Percentiles rank a stretch among this genome's conserved stretches.
Conservation (phyloP, 2,888 invertebrate species). For the Agonopterix heracliana region DNA sequence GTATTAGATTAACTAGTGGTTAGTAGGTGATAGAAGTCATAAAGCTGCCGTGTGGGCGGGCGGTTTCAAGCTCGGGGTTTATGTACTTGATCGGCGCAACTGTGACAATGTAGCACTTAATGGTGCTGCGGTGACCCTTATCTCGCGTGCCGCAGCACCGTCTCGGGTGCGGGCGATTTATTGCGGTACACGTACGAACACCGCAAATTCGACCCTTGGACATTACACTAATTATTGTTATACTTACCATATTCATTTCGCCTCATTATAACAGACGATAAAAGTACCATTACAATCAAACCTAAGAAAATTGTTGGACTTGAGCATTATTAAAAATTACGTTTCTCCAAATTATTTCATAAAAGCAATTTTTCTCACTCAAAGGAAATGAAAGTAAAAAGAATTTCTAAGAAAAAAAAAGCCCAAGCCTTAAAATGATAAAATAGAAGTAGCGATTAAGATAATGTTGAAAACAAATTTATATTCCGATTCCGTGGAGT, state of each 20-base stretch:
- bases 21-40: slow-evolving; percentile 38
- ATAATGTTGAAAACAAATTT: slow-evolving; percentile 65
- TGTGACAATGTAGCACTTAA: slow-evolving; percentile 56
- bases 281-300: too few relatives aligned
- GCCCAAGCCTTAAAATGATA: slow-evolving; percentile 41
- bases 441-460: slow-evolving; percentile 57
- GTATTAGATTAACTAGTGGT: slow-evolving; percentile 23
- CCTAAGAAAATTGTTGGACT: too few relatives aligned
- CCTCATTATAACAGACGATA: slow-evolving; percentile 1
- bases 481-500: slow-evolving; percentile 57
- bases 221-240: slow-evolving; percentile 49
- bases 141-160: slow-evolving; percentile 51
- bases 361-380: slow-evolving; percentile 27
- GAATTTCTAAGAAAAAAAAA: slow-evolving; percentile 37
- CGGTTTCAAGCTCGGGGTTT: slow-evolving; percentile 25
- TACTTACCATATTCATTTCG: slow-evolving; percentile 15
- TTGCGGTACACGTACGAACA: slow-evolving; percentile 46
- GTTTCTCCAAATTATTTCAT: too few relatives aligned
- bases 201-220: slow-evolving; percentile 35
- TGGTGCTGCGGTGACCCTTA: slow-evolving; percentile 62
- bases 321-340: too few relatives aligned
- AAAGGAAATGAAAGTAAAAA: slow-evolving; percentile 39
- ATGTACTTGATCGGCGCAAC: slow-evolving; percentile 40
- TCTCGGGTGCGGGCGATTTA: slow-evolving; percentile 48
- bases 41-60: slow-evolving; percentile 38